Conservation (phyloP, 2,113 vertebrate genomes). For the Macquaria ambigua region DNA sequence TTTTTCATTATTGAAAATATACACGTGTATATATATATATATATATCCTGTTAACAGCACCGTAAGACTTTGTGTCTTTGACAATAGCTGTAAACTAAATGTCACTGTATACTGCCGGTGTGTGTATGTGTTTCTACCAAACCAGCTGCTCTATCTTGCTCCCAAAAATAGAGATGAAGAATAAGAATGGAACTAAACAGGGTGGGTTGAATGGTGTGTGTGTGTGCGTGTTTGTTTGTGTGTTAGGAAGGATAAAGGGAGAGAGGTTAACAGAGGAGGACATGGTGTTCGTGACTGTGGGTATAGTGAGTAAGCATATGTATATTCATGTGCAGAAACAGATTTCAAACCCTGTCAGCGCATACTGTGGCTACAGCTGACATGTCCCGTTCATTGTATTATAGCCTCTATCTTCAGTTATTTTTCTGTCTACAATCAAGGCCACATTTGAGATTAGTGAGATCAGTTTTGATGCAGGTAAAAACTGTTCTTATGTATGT, state of each 20-base stretch:
- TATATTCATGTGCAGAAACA: slow-evolving; percentile 45
- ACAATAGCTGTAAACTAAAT: slow-evolving; percentile 28
- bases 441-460: slow-evolving; percentile 2
- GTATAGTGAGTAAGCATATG: slow-evolving; percentile 51
- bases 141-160: slow-evolving; percentile 67
- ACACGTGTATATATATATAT: neutral
- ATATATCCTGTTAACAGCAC: slow-evolving; percentile 4
- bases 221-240: slow-evolving; percentile 21
- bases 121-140: slow-evolving; percentile 20
- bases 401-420: neutral
- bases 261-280: slow-evolving; percentile 64
- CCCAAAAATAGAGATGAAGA: slow-evolving; percentile 75
- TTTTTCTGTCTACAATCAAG: neutral
- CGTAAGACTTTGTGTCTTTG: slow-evolving; percentile 1
- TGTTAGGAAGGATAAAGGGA: slow-evolving; percentile 42
- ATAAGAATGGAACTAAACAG: slow-evolving; percentile 68
- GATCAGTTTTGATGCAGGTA: neutral
- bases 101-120: slow-evolving; percentile 14
- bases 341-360: slow-evolving; percentile 27
- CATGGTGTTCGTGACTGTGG: slow-evolving; percentile 58
- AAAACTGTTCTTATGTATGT: neutral
- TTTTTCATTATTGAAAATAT: slow-evolving; percentile 29
- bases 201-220: slow-evolving; percentile 41
- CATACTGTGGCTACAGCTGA: slow-evolving; percentile 9
- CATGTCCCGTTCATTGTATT: slow-evolving; percentile 27